Evolutionary conservation across 2,113 vertebrate species (phyloP).

Genomic region (Natator depressus): DNA sequence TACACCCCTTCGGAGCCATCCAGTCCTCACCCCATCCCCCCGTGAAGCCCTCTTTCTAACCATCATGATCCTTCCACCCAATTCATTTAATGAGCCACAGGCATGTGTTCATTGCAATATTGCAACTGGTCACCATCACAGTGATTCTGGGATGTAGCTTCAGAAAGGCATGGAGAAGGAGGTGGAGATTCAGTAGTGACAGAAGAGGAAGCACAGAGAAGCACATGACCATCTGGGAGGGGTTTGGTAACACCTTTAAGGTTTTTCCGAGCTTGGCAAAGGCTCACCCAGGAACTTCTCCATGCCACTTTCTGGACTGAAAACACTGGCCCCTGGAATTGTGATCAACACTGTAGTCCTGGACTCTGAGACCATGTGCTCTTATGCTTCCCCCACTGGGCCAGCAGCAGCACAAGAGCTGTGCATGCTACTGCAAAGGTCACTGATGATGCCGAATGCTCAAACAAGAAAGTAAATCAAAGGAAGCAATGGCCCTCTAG

Average conservation of each 20-base stretch:
- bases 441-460: background rate
- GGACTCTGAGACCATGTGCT: fast-evolving
- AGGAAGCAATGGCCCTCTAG: slow-evolving; percentile 41
- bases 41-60: background rate
- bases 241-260: background rate
- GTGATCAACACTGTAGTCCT: fast-evolving
- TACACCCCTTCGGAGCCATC: background rate
- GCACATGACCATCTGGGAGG: slow-evolving; percentile 1
- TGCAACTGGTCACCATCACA: slow-evolving; percentile 11
- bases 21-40: background rate
- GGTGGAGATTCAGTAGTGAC: background rate
- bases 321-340: background rate
- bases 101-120: background rate
- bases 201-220: background rate
- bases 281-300: background rate
- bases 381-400: fast-evolving
- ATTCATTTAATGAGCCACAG: fast-evolving
- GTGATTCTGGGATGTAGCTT: background rate
- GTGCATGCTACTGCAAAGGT: background rate
- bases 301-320: background rate
- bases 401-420: background rate
- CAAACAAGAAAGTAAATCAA: background rate
- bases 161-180: background rate
- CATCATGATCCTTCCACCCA: slow-evolving; percentile 1
- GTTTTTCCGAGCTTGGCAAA: background rate